Conservation (phyloP, 2,888 invertebrate genomes). For the Steromphala cineraria region DNA sequence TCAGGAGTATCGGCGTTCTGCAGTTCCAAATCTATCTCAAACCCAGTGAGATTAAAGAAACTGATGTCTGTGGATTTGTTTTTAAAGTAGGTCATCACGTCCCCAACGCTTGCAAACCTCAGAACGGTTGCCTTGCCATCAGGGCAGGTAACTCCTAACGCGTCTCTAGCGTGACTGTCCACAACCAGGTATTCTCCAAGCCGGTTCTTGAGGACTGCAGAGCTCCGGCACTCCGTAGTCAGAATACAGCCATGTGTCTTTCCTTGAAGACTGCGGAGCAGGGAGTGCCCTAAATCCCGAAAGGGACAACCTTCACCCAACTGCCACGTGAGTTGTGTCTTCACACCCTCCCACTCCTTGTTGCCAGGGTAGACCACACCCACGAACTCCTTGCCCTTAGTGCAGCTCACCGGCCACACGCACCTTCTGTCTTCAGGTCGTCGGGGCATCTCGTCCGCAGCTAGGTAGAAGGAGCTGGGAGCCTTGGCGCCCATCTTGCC, state of each 20-base stretch:
- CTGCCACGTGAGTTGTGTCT: not conserved
- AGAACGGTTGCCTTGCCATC: not conserved
- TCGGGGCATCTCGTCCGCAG: not conserved
- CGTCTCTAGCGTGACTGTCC: not conserved
- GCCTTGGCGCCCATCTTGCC: not conserved
- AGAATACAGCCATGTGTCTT: not conserved
- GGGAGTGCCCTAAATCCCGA: not conserved
- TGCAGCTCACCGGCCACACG: not conserved
- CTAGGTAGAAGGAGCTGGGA: not conserved
- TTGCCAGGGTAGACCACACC: not conserved
- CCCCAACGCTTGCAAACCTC: not conserved
- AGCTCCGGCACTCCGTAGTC: not conserved
- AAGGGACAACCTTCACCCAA: not conserved
- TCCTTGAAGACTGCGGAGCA: not conserved
- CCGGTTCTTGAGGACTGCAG: not conserved
- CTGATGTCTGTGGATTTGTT: not conserved
- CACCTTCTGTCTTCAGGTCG: not conserved
- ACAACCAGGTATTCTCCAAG: not conserved
- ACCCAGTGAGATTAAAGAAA: not conserved
- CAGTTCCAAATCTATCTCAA: not conserved
- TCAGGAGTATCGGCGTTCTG: no score
- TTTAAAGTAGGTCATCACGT: not conserved
- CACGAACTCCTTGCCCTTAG: not conserved
- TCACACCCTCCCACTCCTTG: not conserved
- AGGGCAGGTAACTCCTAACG: not conserved